Percentiles rank a stretch among this genome's conserved stretches.
phyloP scores from a whole-genome alignment of 1,140 invertebrate species.

The Leptonema lineaticorne region DNA sequence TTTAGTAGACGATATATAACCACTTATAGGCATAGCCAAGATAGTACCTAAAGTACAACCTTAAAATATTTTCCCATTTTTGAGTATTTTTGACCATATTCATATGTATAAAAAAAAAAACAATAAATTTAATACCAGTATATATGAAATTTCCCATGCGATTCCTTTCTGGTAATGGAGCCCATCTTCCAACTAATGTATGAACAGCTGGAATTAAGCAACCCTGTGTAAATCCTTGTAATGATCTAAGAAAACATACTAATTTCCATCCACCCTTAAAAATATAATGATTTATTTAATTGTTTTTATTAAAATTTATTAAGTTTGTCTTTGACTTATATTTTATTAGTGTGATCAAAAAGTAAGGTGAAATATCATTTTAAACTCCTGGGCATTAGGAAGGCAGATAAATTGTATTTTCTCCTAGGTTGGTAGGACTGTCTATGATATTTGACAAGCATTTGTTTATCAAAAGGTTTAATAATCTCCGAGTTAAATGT shows the following conservation, averaged over 20 bases:
- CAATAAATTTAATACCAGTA: slow-evolving; percentile 42
- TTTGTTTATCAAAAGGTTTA: too few relatives aligned
- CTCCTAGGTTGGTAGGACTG: too few relatives aligned
- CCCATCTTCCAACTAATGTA: slow-evolving; percentile 77
- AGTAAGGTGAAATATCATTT: too few relatives aligned
- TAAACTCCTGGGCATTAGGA: too few relatives aligned
- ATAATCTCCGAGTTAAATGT: too few relatives aligned
- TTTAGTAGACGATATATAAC: slow-evolving; percentile 12
- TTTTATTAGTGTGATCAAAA: too few relatives aligned
- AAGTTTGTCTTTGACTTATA: neutral
- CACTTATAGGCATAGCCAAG: slow-evolving; percentile 4
- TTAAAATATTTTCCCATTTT: neutral
- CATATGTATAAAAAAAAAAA: neutral
- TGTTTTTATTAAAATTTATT: neutral
- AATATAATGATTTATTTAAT: slow-evolving; percentile 8
- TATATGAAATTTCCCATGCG: slow-evolving; percentile 46
- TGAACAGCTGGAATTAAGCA: slow-evolving; percentile 77
- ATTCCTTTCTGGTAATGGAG: slow-evolving; percentile 45
- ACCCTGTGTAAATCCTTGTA: slow-evolving; percentile 76
- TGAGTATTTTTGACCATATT: neutral
- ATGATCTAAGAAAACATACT: slow-evolving; percentile 60
- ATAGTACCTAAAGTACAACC: slow-evolving; percentile 26
- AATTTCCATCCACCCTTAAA: slow-evolving; percentile 58
- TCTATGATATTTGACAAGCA: too few relatives aligned
- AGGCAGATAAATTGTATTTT: too few relatives aligned